Evolutionary conservation across 2,113 vertebrate genomes (phyloP).

Genomic region (Chloropsis cyanopogon): DNA sequence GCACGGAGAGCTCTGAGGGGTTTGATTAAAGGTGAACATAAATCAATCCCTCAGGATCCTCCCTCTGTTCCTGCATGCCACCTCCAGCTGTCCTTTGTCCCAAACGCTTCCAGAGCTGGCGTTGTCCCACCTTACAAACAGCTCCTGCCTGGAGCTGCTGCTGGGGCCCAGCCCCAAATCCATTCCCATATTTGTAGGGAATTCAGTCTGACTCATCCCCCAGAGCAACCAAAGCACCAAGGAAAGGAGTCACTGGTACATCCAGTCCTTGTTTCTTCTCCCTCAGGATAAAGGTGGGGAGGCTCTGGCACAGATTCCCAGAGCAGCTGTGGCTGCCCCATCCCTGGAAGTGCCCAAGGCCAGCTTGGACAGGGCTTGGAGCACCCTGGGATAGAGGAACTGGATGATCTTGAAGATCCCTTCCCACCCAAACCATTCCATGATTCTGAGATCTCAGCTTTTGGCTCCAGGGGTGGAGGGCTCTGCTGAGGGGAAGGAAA

Average conservation of each 20-base stretch:
- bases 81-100: neutral
- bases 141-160: neutral
- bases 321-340: neutral
- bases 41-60: neutral
- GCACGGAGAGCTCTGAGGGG: neutral
- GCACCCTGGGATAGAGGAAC: accelerated
- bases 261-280: accelerated
- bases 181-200: neutral
- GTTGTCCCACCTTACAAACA: accelerated
- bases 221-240: neutral
- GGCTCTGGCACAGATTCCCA: neutral
- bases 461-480: neutral
- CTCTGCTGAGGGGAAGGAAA: neutral
- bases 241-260: neutral
- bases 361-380: neutral
- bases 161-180: neutral
- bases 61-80: neutral
- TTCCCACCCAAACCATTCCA: neutral
- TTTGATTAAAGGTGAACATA: neutral
- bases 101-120: accelerated
- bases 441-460: neutral
- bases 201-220: neutral
- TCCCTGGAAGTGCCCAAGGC: neutral
- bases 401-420: neutral
- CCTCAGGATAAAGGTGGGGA: neutral